Evolutionary conservation across 2,888 invertebrate genomes (phyloP).

Genomic region (Cylindroiulus punctatus): DNA sequence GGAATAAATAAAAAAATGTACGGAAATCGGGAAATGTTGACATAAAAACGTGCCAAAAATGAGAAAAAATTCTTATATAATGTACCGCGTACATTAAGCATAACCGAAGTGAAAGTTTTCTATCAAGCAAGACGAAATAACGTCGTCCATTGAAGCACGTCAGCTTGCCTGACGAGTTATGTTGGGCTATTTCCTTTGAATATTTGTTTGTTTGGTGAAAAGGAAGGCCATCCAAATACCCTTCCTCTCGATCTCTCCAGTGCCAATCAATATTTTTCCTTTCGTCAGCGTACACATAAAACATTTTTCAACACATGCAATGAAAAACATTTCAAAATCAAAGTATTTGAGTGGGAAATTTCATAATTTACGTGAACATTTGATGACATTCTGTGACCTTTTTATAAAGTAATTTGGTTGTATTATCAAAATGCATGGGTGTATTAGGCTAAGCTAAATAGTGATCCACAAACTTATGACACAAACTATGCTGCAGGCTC

Average conservation of each 20-base stretch:
- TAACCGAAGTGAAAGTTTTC: constrained; percentile 37
- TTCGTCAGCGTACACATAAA: not conserved
- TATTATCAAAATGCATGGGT: too few species aligned
- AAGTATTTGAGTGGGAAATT: not conserved
- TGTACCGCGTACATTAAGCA: constrained; percentile 5
- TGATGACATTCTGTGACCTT: too few species aligned
- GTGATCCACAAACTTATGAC: too few species aligned
- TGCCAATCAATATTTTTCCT: constrained; percentile 10
- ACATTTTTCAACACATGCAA: not conserved
- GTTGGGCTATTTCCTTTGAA: constrained; percentile 26
- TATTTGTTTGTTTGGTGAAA: constrained; percentile 34
- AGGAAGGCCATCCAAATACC: constrained; percentile 27
- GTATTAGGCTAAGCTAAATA: too few species aligned
- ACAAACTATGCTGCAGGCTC: too few species aligned
- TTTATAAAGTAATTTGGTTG: too few species aligned
- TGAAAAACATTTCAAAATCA: not conserved
- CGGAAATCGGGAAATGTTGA: constrained; percentile 9
- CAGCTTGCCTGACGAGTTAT: not conserved
- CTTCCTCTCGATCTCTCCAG: not conserved
- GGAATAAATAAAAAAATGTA: constrained; percentile 15
- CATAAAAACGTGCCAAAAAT: constrained; percentile 28
- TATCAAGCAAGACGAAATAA: constrained; percentile 15
- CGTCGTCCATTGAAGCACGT: constrained; percentile 42
- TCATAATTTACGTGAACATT: too few species aligned
- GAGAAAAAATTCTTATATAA: constrained; percentile 25